Evolutionary conservation across 2,113 vertebrate species (phyloP), one percentile per base, ranked within the genome.

Genomic region (Microtus richardsoni): DNA sequence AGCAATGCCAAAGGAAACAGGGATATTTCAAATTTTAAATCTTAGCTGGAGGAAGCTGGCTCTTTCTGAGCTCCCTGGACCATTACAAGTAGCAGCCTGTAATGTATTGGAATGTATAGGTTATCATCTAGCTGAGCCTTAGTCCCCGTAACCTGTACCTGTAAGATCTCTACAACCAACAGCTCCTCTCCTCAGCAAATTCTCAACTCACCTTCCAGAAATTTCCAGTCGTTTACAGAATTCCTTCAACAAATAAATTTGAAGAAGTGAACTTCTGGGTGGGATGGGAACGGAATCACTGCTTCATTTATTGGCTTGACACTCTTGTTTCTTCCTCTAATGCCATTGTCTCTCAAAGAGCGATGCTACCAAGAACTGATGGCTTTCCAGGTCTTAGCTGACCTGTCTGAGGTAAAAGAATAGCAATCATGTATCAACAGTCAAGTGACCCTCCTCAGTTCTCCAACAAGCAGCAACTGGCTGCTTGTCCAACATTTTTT

Each of bases 71-170:
- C 24, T 17, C 47, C 39, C 4, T 22, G 28, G 24, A 24, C 22
- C 1, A 6, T 16, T 0, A 0, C 9, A 1, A 7, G 12, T 33
- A 39, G 6, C 17, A 28, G 52, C 36, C 21, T 60, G 47, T 2
- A 33, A 10, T 28, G 39, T 8, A 4, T 16, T 60, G 39, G 2
- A 33, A 17, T 28, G 39, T 6, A 3, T 0, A 7, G 22, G 36
- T 12, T 24, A 44, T 4, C 16, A 0, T 41, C 64, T 3, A 28
- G 14, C 36, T 33, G n/a, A 44, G 30, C 26, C 49, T 73, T 7
- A 0, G 4, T 5, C 1, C 19, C 8, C 30, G 12, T 7, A 19
- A 26, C 47, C 30, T 30, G 7, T 0, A 4, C 19, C 49, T 87
- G 33, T 62, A 39, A 41, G 33, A 24, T 6, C 5, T 41, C 82